Evolutionary conservation across 2,797 vertebrate genomes (phyloP), one percentile per base, ranked within the genome.

Genomic region (Megaceryle alcyon): DNA sequence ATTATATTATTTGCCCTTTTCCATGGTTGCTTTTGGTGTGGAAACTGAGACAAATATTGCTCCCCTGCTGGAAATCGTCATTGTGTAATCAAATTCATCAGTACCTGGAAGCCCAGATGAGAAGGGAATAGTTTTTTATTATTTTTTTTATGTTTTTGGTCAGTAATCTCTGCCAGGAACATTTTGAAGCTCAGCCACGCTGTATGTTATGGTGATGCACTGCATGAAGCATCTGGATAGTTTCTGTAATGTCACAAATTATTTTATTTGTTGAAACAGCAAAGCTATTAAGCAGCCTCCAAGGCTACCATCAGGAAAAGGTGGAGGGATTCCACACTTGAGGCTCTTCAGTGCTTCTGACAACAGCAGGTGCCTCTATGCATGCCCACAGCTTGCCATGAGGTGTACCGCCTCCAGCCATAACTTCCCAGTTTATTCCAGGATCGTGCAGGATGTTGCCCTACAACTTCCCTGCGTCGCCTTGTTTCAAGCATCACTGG

Each of bases 1-100:
- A 96, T 94, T 88, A 70, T 92, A 90, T 93, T 91, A 54, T 95
- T 95, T 92, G 64, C 61, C 78, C 77, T 97, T 97, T 96, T 95
- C 93, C 90, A 85, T 87, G 78, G 64, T 71, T 92, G 61, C 22
- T 90, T 95, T 92, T 94, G 81, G 90, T 92, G 71, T 94, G 88
- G 95, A 95, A 96, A 96, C 81, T 59, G 81, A 96, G 71, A 93
- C 64, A 75, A 86, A 71, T 92, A 59, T 75, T 93, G 53, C 71
- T 92, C 83, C 64, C 37, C 61, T 93, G 69, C 69, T 92, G 91
- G 83, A 97, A 96, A 95, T 84, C 64, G 13, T 91, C 11, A 6
- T 82, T 28, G 20, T 73, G 66, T 87, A 57, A 51, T 89, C 41
- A 80, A 82, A 76, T 81, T 89, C 49, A 80, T 82, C 57, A 80